phyloP scores from a whole-genome alignment of 2,888 invertebrate species.

The Tetheella fluctuosa region DNA sequence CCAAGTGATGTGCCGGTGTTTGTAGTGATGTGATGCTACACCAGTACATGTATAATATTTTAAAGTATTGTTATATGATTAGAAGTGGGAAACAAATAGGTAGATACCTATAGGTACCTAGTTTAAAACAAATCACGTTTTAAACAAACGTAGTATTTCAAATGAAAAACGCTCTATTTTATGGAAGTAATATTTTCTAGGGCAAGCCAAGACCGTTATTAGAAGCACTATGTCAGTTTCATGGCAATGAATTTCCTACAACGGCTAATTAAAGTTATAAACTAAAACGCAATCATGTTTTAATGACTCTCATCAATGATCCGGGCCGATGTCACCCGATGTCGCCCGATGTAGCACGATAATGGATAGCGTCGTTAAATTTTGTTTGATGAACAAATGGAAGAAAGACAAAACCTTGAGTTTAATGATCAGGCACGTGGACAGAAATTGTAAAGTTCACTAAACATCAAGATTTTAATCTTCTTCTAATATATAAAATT shows the following conservation, averaged over 20 bases:
- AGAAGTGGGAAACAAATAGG: too few species aligned
- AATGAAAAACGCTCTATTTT: background rate
- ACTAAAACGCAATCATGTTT: conserved; percentile 49
- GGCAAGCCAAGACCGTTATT: background rate
- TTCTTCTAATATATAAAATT: too few species aligned
- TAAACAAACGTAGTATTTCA: background rate
- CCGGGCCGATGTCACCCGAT: conserved; percentile 27
- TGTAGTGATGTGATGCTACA: too few species aligned
- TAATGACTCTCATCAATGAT: conserved; percentile 36
- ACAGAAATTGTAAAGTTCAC: too few species aligned
- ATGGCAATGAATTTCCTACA: conserved; percentile 27
- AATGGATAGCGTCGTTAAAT: conserved; percentile 56
- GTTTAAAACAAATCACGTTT: background rate
- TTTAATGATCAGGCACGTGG: conserved; percentile 1
- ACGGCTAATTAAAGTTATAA: conserved; percentile 36
- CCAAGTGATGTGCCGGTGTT: too few species aligned
- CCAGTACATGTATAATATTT: too few species aligned
- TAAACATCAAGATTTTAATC: too few species aligned
- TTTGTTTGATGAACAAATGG: conserved; percentile 53
- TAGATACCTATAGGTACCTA: too few species aligned
- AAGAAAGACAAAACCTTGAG: conserved; percentile 30
- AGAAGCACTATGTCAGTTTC: conserved; percentile 23
- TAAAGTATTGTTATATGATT: too few species aligned
- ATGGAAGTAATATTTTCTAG: conserved; percentile 8
- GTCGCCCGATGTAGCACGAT: conserved; percentile 31